phyloP scores from a whole-genome alignment of 2,888 invertebrate genomes.

The Caenorhabditis sp. region DNA sequence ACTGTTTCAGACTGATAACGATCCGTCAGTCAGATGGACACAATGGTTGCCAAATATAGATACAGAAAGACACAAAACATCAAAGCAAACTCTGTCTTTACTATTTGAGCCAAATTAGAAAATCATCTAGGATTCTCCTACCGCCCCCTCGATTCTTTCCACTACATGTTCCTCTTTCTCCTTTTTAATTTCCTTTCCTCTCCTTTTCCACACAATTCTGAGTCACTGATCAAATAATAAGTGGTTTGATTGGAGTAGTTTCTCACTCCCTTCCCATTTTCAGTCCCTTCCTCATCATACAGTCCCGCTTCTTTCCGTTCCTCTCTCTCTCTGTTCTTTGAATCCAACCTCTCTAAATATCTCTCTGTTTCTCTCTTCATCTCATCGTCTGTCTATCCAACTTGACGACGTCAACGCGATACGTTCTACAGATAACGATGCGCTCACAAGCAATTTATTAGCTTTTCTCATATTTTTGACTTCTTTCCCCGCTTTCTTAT shows the following conservation, averaged over 20 bases:
- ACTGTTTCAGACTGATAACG: slow-evolving; percentile 14
- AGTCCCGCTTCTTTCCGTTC: neutral
- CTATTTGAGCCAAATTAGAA: neutral
- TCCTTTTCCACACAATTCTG: slow-evolving; percentile 11
- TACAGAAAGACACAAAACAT: neutral
- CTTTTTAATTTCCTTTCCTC: slow-evolving; percentile 10
- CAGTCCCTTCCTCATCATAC: slow-evolving; percentile 21
- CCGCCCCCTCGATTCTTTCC: neutral
- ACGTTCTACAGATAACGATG: slow-evolving; percentile 55
- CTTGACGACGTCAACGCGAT: slow-evolving; percentile 31
- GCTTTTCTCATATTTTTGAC: slow-evolving; percentile 54
- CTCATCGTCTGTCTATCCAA: slow-evolving; percentile 13
- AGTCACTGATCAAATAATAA: slow-evolving; percentile 58
- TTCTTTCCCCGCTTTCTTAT: slow-evolving; percentile 42
- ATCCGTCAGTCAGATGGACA: neutral
- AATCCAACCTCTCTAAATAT: neutral
- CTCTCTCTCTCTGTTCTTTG: slow-evolving; percentile 2
- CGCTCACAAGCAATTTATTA: slow-evolving; percentile 56
- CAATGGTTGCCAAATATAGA: neutral
- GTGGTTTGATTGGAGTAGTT: slow-evolving; percentile 31
- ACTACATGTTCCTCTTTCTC: neutral
- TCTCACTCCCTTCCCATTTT: slow-evolving; percentile 33
- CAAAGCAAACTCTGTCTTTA: neutral
- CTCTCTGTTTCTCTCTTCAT: slow-evolving; percentile 9
- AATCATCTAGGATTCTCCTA: neutral